phyloP scores from a whole-genome alignment of 2,888 invertebrate genomes.

The Xestia xanthographa region DNA sequence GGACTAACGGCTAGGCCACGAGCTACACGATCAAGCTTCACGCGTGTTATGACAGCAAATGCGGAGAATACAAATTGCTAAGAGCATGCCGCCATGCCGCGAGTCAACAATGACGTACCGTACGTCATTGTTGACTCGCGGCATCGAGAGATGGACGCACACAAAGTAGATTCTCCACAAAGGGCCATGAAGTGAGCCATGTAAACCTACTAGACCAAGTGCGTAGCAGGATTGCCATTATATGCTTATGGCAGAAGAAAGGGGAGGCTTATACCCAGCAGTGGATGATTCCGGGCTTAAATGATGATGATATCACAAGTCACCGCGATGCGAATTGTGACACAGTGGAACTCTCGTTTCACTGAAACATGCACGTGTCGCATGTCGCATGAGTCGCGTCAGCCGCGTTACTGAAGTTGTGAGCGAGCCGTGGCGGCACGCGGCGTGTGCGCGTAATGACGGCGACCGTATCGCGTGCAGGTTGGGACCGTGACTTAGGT shows the following conservation, averaged over 20 bases:
- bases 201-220: not conserved
- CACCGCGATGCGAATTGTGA: not conserved
- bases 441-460: constrained; percentile 44
- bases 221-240: not conserved
- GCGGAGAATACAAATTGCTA: not conserved
- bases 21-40: not conserved
- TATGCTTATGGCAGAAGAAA: not conserved
- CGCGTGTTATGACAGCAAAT: not conserved
- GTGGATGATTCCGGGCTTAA: not conserved
- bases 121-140: too few species aligned
- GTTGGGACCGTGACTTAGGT: constrained; percentile 54
- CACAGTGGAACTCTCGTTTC: not conserved
- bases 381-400: not conserved
- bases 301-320: not conserved
- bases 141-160: not conserved
- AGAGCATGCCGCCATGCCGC: not conserved
- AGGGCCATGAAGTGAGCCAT: not conserved
- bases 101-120: not conserved
- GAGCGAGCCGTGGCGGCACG: constrained; percentile 12
- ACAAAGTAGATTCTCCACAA: not conserved
- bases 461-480: constrained; percentile 41
- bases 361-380: not conserved
- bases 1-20: not conserved
- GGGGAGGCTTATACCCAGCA: not conserved
- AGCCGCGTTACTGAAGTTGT: not conserved